These are phyloP conservation scores for Lasioglossum zephyrum DNA, from an alignment of 2,888 invertebrate genomes.

Conservation along the genomic window DNA sequence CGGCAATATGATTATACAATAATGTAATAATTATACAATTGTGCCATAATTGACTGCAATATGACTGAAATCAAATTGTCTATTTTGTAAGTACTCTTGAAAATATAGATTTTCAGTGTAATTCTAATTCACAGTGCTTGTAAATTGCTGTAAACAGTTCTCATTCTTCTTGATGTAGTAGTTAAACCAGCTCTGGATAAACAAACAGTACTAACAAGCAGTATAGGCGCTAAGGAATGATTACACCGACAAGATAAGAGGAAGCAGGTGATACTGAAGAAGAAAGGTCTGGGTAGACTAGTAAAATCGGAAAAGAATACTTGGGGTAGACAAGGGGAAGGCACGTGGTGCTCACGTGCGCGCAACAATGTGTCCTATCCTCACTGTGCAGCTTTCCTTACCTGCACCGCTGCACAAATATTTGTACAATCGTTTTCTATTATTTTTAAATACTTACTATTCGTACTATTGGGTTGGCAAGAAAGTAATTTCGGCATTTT, in stretches of 20 bases:
- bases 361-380: background rate
- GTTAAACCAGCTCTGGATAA: background rate
- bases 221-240: background rate
- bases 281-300: slow-evolving; percentile 9
- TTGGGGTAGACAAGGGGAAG: background rate
- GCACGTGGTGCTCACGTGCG: slow-evolving; percentile 14
- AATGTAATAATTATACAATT: too few species aligned
- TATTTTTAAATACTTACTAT: background rate
- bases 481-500: too few species aligned
- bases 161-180: background rate
- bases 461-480: background rate
- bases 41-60: too few species aligned
- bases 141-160: background rate
- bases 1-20: too few species aligned
- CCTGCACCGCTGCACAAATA: background rate
- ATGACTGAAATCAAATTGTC: background rate
- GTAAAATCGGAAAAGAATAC: background rate
- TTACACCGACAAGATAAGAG: slow-evolving; percentile 1
- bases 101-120: background rate
- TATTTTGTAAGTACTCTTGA: background rate
- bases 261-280: background rate
- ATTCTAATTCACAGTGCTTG: background rate
- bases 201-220: background rate
- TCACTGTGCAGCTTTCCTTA: background rate
- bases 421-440: background rate